Evolutionary conservation across 2,888 invertebrate genomes (phyloP).

Genomic region (Eulithis prunata): DNA sequence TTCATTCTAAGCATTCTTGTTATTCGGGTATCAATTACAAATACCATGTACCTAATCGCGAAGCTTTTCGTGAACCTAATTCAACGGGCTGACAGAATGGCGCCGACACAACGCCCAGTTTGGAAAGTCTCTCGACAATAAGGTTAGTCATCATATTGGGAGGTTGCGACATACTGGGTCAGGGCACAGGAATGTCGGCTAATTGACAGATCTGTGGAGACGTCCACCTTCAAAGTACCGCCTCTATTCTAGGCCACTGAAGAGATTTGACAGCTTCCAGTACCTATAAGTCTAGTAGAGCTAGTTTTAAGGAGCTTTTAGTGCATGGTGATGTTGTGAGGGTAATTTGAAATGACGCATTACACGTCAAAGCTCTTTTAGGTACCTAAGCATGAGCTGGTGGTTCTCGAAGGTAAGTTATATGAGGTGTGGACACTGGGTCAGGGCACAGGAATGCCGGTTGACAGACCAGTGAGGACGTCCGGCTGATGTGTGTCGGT

Average conservation of each 20-base stretch:
- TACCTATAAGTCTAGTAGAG: not conserved
- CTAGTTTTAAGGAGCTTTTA: not conserved
- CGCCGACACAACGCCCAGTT: constrained; percentile 30
- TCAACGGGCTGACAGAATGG: constrained; percentile 31
- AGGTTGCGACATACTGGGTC: constrained; percentile 57
- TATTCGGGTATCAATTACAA: not conserved
- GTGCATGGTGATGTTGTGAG: too few species aligned
- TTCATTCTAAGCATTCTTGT: too few species aligned
- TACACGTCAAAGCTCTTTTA: too few species aligned
- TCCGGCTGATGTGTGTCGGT: constrained; percentile 49
- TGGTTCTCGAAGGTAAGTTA: constrained; percentile 27
- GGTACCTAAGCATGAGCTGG: not conserved
- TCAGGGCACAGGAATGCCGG: constrained; percentile 76
- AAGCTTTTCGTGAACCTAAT: constrained; percentile 10
- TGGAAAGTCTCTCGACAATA: constrained; percentile 32
- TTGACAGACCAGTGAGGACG: constrained; percentile 75
- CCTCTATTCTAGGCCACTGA: not conserved
- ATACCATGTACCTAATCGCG: not conserved
- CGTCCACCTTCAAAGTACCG: constrained; percentile 45
- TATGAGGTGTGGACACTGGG: constrained; percentile 48
- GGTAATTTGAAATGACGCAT: too few species aligned
- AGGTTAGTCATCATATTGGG: constrained; percentile 42
- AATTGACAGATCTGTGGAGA: constrained; percentile 76
- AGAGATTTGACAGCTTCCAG: not conserved
- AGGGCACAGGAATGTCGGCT: constrained; percentile 74